Percentiles rank a stretch among this genome's conserved stretches.
These are phyloP conservation scores for Lamellibrachia satsuma DNA, from an alignment of 2,888 invertebrate genomes.

Conservation along the genomic window DNA sequence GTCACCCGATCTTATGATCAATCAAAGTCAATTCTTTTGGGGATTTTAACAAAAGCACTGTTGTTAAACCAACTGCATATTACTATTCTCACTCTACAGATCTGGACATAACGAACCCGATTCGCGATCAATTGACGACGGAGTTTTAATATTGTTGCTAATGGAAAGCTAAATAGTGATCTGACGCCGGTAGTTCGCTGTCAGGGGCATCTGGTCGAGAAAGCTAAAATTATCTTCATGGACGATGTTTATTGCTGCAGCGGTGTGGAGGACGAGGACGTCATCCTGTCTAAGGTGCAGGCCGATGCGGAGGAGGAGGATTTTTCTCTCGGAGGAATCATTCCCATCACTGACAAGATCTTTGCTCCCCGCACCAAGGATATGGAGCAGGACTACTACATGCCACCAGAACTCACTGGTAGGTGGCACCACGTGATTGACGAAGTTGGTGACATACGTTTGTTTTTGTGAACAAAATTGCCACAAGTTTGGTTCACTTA, in stretches of 20 bases:
- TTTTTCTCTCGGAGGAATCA: conserved; percentile 1
- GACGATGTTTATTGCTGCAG: conserved; percentile 22
- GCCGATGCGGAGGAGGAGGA: neutral
- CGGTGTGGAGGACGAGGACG: conserved; percentile 29
- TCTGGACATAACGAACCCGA: too few species aligned
- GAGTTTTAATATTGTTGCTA: too few species aligned
- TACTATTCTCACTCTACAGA: too few species aligned
- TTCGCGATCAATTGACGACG: too few species aligned
- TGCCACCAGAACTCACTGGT: conserved; percentile 73
- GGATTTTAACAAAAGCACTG: neutral
- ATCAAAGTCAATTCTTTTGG: too few species aligned
- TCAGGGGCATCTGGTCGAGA: neutral
- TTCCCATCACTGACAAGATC: conserved; percentile 57
- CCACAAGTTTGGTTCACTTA: neutral
- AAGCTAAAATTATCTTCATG: neutral
- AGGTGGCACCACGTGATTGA: neutral
- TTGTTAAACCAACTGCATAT: too few species aligned
- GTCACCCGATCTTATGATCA: too few species aligned
- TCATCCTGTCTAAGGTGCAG: conserved; percentile 25
- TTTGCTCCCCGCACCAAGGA: conserved; percentile 87
- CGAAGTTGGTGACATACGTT: neutral
- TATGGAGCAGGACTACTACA: conserved; percentile 92
- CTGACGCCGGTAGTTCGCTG: too few species aligned
- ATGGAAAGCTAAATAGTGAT: too few species aligned
- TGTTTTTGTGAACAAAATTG: neutral